Evolutionary conservation across 2,888 invertebrate species (phyloP), one percentile per base, ranked within the genome.

Genomic region (Blastobasis adustella): DNA sequence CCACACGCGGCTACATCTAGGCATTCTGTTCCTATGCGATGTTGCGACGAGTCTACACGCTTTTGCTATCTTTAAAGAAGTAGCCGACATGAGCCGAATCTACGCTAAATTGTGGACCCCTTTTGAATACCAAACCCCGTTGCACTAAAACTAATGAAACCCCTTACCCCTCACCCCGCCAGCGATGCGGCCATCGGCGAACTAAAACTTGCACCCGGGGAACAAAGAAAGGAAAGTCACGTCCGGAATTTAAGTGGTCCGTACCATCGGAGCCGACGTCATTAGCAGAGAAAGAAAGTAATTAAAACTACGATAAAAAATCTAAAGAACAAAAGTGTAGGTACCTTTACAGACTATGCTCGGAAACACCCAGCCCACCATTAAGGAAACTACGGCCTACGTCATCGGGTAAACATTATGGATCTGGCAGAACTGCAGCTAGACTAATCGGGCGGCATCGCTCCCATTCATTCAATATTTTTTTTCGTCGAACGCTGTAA

Each of bases 401-500:
- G 23, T 23, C 23, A 23, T 23, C 23, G 23, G 74, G 80, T 82
- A 84, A 79, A 82, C 80, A 80, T 67, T 73, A 75, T 71, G 69
- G 65, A 67, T 73, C 80, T 85, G 87, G 84, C 86, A 82, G 73
- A 65, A 72, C 73, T 79, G 82, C 85, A 73, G 71, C 74, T 76
- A 82, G 83, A 83, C 74, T 80, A 73, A 76, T 73, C 79, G 82
- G 80, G 79, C 81, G 81, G 82, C 85, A 81, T 81, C 79, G 80
- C 80, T 70, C 63, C 73, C 71, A 75, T 85, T 87, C 86, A 87
- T 88, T 88, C 88, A 89, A 87, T 86, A 85, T 83, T 84, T 86
- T 87, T 46, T 85, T 84, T 83, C 82, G 74, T 82, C 81, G 81
- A 86, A 86, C 84, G 73, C 76, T 82, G 85, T 85, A 85, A 85